Base-by-base conservation (phyloP, 2,888 invertebrate species). In the Tipula lateralis region DNA sequence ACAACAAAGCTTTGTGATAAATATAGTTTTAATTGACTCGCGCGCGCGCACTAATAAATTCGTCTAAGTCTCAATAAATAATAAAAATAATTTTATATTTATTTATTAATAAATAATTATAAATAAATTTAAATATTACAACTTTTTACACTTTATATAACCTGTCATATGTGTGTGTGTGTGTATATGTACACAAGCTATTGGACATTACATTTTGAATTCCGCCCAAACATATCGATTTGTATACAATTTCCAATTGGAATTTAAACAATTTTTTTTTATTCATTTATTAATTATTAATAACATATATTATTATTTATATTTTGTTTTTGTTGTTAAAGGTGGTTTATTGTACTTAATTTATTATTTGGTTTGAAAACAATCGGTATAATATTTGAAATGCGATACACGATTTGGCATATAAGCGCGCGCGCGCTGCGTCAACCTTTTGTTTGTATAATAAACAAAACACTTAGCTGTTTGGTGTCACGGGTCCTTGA, bases 81-180 rank as follows among this genome's bases (percentile, higher is more conserved):
- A n/a, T n/a, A n/a, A n/a, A n/a, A n/a, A n/a, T n/a, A n/a, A n/a
- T n/a, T n/a, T n/a, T n/a, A n/a, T n/a, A n/a, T n/a, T n/a, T n/a
- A n/a, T n/a, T n/a, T n/a, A n/a, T n/a, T n/a, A n/a, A n/a, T n/a
- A n/a, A n/a, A n/a, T n/a, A n/a, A n/a, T n/a, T n/a, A n/a, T n/a
- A n/a, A 32, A 66, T 66, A 66, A 66, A 66, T 66, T 66, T 24
- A 66, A 66, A 66, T 66, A 66, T 66, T 66, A 66, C 66, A 66
- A 66, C 66, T 24, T 66, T 66, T 66, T 66, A 66, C 66, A 66
- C 66, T 50, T 50, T 66, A 66, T 66, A n/a, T 66, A 66, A 66
- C 66, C 66, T 66, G 66, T 66, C 66, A 66, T 66, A 66, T 66
- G 24, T 66, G 13, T 13, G 13, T 2, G 13, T 13, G 39, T 5